phyloP scores from a whole-genome alignment of 2,888 invertebrate species.

The Diachrysia chrysitis region DNA sequence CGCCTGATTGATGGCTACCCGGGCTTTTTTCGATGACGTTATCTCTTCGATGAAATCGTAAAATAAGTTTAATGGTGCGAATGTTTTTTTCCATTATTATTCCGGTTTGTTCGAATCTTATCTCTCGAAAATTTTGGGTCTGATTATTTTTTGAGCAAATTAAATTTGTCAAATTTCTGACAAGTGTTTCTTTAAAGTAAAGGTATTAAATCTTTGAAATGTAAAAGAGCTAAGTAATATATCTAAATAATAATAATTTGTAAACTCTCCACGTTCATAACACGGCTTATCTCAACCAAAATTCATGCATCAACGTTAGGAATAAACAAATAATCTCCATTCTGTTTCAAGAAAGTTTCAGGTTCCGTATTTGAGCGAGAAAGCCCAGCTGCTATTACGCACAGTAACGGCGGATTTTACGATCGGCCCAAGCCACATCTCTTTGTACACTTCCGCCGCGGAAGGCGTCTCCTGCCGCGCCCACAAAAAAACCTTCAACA shows the following conservation, averaged over 20 bases:
- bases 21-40: slow-evolving; percentile 68
- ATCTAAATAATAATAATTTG: slow-evolving; percentile 3
- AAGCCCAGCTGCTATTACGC: slow-evolving; percentile 62
- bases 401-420: slow-evolving; percentile 71
- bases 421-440: slow-evolving; percentile 67
- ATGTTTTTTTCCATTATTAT: slow-evolving; percentile 62
- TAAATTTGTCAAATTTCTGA: not conserved
- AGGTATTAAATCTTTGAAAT: not conserved
- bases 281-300: slow-evolving; percentile 18
- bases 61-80: slow-evolving; percentile 64
- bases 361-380: slow-evolving; percentile 38
- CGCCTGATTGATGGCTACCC: slow-evolving; percentile 71
- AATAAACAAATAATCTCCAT: slow-evolving; percentile 48
- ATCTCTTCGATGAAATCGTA: slow-evolving; percentile 67
- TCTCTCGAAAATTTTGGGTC: slow-evolving; percentile 12
- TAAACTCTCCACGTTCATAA: slow-evolving; percentile 9
- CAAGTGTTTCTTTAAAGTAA: not conserved
- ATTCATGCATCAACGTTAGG: slow-evolving; percentile 50
- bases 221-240: slow-evolving; percentile 7
- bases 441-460: slow-evolving; percentile 63
- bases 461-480: slow-evolving; percentile 51
- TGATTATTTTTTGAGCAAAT: not conserved
- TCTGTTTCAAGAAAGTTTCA: slow-evolving; percentile 48
- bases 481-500: slow-evolving; percentile 66
- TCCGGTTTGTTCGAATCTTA: slow-evolving; percentile 38